Percentiles rank a stretch among this genome's conserved stretches.
These are phyloP conservation scores for Syngnathus floridae DNA, from an alignment of 2,113 vertebrate genomes.

Conservation along the genomic window DNA sequence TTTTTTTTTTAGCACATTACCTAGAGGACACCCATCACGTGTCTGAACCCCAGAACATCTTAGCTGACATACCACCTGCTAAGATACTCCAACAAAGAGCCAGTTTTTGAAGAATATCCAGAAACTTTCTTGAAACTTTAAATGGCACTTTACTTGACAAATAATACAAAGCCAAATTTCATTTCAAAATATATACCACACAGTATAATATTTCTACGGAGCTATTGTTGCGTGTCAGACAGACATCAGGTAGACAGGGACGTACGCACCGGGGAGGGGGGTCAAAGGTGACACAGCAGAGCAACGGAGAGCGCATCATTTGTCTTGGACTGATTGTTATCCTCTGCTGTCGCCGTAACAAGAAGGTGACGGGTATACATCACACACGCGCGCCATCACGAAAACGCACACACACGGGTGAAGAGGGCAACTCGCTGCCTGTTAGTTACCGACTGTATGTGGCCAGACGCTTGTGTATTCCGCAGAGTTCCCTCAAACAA, in stretches of 20 bases:
- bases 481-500: slow-evolving; percentile 17
- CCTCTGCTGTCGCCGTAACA: slow-evolving; percentile 55
- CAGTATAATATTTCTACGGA: not conserved
- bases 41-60: slow-evolving; percentile 25
- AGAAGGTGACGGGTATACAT: slow-evolving; percentile 19
- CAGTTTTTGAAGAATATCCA: no score
- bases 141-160: not conserved
- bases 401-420: slow-evolving; percentile 1
- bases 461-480: not conserved
- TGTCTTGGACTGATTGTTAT: slow-evolving; percentile 45
- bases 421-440: slow-evolving; percentile 24
- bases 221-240: not conserved
- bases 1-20: slow-evolving; percentile 46
- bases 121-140: not conserved
- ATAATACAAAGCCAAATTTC: no score
- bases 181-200: no score
- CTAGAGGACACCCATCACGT: slow-evolving; percentile 60
- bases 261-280: slow-evolving; percentile 8
- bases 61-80: slow-evolving; percentile 27
- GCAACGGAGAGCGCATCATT: slow-evolving; percentile 37
- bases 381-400: not conserved
- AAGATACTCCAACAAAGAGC: slow-evolving; percentile 1
- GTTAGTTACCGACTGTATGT: not conserved
- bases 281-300: slow-evolving; percentile 50
- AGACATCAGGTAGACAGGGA: slow-evolving; percentile 4